Evolutionary conservation across 2,797 vertebrate species (phyloP).

Genomic region (Lerista edwardsae): DNA sequence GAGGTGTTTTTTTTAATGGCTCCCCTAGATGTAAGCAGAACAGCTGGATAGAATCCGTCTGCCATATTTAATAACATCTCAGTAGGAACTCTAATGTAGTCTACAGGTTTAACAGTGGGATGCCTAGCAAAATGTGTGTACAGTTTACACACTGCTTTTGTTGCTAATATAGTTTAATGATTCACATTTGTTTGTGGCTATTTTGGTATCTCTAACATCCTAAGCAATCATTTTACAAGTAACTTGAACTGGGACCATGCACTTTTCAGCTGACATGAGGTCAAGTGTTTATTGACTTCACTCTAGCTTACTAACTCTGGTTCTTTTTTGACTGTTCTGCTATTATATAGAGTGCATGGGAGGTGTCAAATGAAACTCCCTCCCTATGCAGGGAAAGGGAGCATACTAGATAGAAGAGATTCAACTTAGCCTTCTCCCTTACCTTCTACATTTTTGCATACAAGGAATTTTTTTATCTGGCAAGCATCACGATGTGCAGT

Average conservation of each 20-base stretch:
- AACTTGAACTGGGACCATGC: slow-evolving; percentile 19
- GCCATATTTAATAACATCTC: slow-evolving; percentile 47
- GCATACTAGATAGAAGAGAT: neutral
- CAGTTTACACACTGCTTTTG: slow-evolving; percentile 2
- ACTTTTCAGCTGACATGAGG: neutral
- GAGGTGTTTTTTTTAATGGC: slow-evolving; percentile 24
- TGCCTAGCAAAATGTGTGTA: slow-evolving; percentile 17
- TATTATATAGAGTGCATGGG: neutral
- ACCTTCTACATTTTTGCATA: neutral
- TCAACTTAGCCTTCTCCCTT: neutral
- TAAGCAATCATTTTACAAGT: neutral
- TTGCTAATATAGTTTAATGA: slow-evolving; percentile 39
- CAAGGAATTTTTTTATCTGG: neutral
- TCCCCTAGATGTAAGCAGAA: slow-evolving; percentile 48
- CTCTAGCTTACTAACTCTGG: neutral
- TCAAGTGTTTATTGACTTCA: neutral
- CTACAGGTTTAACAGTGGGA: slow-evolving; percentile 34
- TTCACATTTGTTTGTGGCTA: neutral
- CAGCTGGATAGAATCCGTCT: slow-evolving; percentile 47
- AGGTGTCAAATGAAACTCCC: neutral
- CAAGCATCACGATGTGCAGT: neutral
- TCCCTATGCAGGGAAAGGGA: too few relatives aligned
- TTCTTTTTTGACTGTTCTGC: neutral
- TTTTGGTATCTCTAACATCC: slow-evolving; percentile 17
- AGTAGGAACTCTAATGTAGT: neutral